Evolutionary conservation across 2,113 vertebrate genomes (phyloP).

Genomic region (Pogonocichla stellata): DNA sequence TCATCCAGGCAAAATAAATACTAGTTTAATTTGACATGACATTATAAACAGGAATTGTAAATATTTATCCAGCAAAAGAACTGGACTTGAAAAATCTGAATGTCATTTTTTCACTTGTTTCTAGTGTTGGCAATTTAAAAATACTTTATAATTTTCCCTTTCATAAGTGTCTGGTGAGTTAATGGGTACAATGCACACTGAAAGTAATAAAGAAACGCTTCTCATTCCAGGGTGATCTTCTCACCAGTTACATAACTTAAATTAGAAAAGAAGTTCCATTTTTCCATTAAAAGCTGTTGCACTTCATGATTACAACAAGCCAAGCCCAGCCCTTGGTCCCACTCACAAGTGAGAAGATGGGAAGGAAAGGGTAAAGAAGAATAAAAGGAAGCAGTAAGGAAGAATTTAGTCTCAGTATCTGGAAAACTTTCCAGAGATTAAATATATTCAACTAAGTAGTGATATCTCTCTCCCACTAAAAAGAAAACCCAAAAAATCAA

Average conservation of each 20-base stretch:
- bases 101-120: neutral
- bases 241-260: neutral
- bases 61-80: neutral
- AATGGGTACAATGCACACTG: neutral
- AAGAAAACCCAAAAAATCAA: neutral
- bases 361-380: neutral
- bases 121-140: neutral
- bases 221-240: neutral
- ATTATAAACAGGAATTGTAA: neutral
- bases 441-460: neutral
- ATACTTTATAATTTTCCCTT: neutral
- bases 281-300: neutral
- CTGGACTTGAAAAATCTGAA: neutral
- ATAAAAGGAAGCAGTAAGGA: neutral
- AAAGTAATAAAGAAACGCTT: neutral
- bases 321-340: neutral
- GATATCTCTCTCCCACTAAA: neutral
- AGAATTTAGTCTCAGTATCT: neutral
- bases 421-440: neutral
- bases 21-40: neutral
- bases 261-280: neutral
- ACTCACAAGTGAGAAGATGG: neutral
- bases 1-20: constrained; percentile 12
- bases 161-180: neutral
- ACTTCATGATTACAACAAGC: neutral